Percentiles rank a stretch among this genome's conserved stretches.
These are phyloP conservation scores for Temnothorax ravouxi DNA, from an alignment of 2,888 invertebrate species.

Conservation along the genomic window DNA sequence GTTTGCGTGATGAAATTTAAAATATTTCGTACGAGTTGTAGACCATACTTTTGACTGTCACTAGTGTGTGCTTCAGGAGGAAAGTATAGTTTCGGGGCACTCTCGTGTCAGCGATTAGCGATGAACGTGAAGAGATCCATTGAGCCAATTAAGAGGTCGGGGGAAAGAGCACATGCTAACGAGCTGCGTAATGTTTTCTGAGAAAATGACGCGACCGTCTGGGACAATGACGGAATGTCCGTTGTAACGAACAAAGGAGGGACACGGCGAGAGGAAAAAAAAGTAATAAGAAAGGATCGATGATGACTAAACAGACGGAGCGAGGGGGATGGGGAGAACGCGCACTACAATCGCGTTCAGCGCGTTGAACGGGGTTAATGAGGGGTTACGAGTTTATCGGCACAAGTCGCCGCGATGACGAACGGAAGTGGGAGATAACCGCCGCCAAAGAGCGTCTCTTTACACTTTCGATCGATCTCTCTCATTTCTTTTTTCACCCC, in stretches of 20 bases:
- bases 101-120: constrained; percentile 69
- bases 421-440: constrained; percentile 56
- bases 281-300: constrained; percentile 8
- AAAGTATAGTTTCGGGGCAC: background rate
- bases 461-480: constrained; percentile 65
- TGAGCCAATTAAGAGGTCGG: constrained; percentile 73
- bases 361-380: constrained; percentile 80
- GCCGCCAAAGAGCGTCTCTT: constrained; percentile 50
- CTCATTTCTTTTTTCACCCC: constrained; percentile 28
- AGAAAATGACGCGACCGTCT: constrained; percentile 74
- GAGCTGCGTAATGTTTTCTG: constrained; percentile 72
- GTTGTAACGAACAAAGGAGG: constrained; percentile 61
- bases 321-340: background rate
- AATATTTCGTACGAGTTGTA: background rate
- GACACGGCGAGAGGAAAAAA: constrained; percentile 4
- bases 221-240: constrained; percentile 50
- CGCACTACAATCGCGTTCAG: constrained; percentile 63
- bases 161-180: constrained; percentile 70
- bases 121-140: constrained; percentile 70
- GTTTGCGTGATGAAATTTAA: constrained; percentile 4
- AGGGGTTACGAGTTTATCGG: constrained; percentile 72
- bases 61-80: background rate
- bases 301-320: constrained; percentile 12
- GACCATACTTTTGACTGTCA: background rate
- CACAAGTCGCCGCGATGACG: constrained; percentile 64